Base-by-base conservation (phyloP, 2,888 invertebrate species). In the Buathra laborator region DNA sequence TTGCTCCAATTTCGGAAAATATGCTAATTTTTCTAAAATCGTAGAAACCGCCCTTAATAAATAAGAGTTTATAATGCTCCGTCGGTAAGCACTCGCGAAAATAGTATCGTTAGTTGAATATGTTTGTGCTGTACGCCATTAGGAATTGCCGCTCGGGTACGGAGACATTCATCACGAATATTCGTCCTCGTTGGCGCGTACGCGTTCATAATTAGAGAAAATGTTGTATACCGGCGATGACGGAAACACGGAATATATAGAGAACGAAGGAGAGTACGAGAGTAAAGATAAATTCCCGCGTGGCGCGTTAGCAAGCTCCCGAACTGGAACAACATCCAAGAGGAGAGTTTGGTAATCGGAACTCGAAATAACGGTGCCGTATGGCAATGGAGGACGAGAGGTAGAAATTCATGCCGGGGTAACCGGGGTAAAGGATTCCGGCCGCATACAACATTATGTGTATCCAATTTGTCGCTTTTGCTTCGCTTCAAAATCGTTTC, bases 311-410 rank as follows among this genome's bases (percentile, higher is more conserved):
- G 77, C 68, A 64, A 74, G 72, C 84, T 81, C 72, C 64, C 72
- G 70, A 84, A 81, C 66, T 70, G 83, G 32, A 76, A 81, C 80
- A 83, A 86, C 83, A 86, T 83, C 68, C 68, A 62, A 83, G 76
- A 32, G 59, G 66, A 79, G 19, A 24, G 64, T 84, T 79, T 67
- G 77, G 64, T 71, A 84, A 68, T 81, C 56, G 76, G 62, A 66
- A 67, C 80, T 16, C 9, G 56, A 72, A 77, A 75, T 79, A 64
- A 80, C 56, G 64, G 37, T 16, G 14, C 3, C 4, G 51, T 16
- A 16, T n/a, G 16, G 51, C 51, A 16, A 16, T 7, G 7, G 51
- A 12, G 14, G n/a, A 14, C 2, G 48, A 14, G 48, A 14, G 14
- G 16, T 16, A 53, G 53, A n/a, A 16, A 9, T 53, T 16, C 53